Base-by-base conservation (phyloP, 1,140 invertebrate genomes). In the Capitella teleta region DNA sequence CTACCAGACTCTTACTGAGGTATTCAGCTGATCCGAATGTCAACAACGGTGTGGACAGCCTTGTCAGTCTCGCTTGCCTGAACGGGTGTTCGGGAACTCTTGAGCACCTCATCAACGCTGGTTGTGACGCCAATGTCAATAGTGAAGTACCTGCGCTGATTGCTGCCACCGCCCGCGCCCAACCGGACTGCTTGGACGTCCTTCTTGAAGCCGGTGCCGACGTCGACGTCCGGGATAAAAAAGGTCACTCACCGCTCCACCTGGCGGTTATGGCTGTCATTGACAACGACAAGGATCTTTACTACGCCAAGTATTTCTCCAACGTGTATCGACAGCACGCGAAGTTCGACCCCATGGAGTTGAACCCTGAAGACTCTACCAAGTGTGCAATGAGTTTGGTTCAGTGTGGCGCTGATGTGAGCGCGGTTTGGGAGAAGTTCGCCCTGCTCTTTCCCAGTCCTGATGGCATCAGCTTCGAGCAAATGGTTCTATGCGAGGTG, bases 171-270 rank as follows among this genome's bases (percentile, higher is more conserved):
- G 41, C 30, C n/a, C 21, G 21, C 2, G 37, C 18, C 10, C 18
- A 12, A 5, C 24, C 38, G 24, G 49, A 51, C 24, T 51, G 49
- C 28, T 23, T 51, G 3, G 49, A 44, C 6, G 21, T 51, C n/a
- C 26, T 51, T 16, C 49, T 51, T 2, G 25, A 18, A 5, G 37
- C 49, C 60, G 86, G 86, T 16, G 86, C 86, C 6, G 78, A 85
- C 62, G 83, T 86, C 24, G 84, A 88, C 64, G 82, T 83, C 18
- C 71, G 82, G 28, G 86, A 88, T 60, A 74, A 85, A 12, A 79
- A 82, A 40, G 85, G 85, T 10, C 67, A 44, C 87, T 87, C 85
- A 0, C 85, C 85, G 0, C 66, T 90, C 5, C 88, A 88, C 85
- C n/a, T 51, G n/a, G 38, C 49, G 24, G 49, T 51, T 18, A 24